Percentiles rank a stretch among this genome's conserved stretches.
Evolutionary conservation across 2,888 invertebrate genomes (phyloP).

Genomic region (Pristionchus mayeri): DNA sequence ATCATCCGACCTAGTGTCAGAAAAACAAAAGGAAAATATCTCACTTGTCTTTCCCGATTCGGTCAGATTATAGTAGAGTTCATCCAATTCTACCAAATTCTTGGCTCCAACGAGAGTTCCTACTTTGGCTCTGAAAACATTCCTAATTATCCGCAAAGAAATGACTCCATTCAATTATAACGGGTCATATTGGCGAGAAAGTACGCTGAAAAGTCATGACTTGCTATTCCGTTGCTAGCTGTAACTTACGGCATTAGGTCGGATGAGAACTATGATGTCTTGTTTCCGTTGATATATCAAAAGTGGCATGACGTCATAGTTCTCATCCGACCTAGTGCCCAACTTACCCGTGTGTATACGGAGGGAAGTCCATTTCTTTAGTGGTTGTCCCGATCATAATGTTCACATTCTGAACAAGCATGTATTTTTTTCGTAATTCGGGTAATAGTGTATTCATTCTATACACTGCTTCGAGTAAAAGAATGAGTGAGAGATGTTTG

Average conservation of each 20-base stretch:
- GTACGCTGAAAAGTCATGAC: no score
- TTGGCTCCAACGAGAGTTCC: constrained; percentile 1
- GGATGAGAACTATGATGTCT: no score
- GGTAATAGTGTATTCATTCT: no score
- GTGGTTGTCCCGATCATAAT: background rate
- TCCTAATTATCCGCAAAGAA: background rate
- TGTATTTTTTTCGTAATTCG: background rate
- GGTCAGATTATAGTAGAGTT: constrained; percentile 10
- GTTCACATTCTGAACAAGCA: background rate
- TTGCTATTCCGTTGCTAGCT: no score
- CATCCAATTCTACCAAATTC: constrained; percentile 31
- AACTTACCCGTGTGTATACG: background rate
- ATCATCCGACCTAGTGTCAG: no score
- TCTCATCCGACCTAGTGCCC: no score
- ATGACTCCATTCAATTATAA: no score
- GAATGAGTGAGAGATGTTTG: no score
- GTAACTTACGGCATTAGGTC: no score
- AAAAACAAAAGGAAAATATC: background rate
- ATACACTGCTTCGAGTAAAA: no score
- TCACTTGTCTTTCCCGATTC: background rate
- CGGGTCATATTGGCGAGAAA: no score
- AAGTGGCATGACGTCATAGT: no score
- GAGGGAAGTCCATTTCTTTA: background rate
- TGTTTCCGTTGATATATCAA: background rate
- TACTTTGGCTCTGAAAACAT: background rate